These are phyloP conservation scores for Neria commutata DNA, from an alignment of 2,888 invertebrate genomes.

Conservation along the genomic window DNA sequence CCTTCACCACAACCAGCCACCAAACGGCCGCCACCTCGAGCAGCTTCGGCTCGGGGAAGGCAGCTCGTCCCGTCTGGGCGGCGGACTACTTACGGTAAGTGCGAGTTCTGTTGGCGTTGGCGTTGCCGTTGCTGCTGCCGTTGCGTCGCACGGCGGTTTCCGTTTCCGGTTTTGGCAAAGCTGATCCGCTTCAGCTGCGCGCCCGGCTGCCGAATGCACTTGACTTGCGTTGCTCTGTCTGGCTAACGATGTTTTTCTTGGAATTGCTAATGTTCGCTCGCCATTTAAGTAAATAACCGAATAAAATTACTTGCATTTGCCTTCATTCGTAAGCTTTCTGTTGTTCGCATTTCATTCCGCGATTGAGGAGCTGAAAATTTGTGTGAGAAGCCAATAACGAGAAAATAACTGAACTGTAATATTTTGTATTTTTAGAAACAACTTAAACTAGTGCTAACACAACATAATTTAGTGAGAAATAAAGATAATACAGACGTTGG, in stretches of 20 bases:
- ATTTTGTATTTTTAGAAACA: too few relatives aligned
- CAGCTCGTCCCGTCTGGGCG: conserved; percentile 67
- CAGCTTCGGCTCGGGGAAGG: conserved; percentile 43
- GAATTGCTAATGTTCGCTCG: background rate
- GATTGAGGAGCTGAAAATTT: too few relatives aligned
- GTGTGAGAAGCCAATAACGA: too few relatives aligned
- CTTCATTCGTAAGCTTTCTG: background rate
- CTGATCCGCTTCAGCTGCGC: background rate
- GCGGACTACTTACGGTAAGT: conserved; percentile 72
- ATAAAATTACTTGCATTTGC: background rate
- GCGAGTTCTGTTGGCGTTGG: conserved; percentile 21
- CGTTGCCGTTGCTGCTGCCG: conserved; percentile 15
- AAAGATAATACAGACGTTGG: too few relatives aligned
- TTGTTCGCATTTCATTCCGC: background rate
- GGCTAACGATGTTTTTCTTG: background rate
- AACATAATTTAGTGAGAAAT: too few relatives aligned
- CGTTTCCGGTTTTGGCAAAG: conserved; percentile 9
- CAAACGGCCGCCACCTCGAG: conserved; percentile 44
- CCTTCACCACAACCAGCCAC: conserved; percentile 58
- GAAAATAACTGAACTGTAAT: too few relatives aligned
- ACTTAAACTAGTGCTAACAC: too few relatives aligned
- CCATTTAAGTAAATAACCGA: background rate
- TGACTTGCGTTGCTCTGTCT: conserved; percentile 2
- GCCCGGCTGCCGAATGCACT: background rate
- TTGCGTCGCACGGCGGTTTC: conserved; percentile 3